These are phyloP conservation scores for Erpetoichthys calabaricus DNA, from an alignment of 2,797 vertebrate species.

Conservation along the genomic window DNA sequence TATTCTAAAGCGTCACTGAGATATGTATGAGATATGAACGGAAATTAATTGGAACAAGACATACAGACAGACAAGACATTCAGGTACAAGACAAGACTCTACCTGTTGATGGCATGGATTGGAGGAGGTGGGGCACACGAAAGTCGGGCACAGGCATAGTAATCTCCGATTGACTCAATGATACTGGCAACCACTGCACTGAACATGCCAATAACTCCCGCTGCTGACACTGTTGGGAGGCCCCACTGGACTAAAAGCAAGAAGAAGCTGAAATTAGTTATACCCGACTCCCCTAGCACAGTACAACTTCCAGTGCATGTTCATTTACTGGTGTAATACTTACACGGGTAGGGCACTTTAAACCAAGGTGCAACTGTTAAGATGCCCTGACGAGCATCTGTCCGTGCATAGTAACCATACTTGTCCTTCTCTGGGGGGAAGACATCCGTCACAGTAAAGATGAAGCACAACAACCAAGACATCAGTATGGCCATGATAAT, in stretches of 20 bases:
- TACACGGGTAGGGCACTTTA: conserved; percentile 91
- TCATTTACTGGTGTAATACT: conserved; percentile 33
- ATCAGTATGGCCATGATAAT: conserved; percentile 94
- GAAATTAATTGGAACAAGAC: too few relatives aligned
- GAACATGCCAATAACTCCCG: conserved; percentile 92
- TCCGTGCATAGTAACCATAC: conserved; percentile 87
- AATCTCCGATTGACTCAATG: conserved; percentile 93
- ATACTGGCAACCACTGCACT: conserved; percentile 91
- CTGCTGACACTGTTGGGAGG: conserved; percentile 73
- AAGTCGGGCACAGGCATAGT: conserved; percentile 86
- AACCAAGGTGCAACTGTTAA: conserved; percentile 85
- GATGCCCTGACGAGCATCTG: conserved; percentile 79
- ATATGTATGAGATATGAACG: too few relatives aligned
- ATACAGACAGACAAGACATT: too few relatives aligned
- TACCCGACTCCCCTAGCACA: too few relatives aligned
- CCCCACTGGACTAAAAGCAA: conserved; percentile 82
- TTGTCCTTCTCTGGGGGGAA: conserved; percentile 79
- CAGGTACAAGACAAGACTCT: background rate
- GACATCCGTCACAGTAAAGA: conserved; percentile 88
- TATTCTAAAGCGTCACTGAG: too few relatives aligned
- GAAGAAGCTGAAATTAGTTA: conserved; percentile 8
- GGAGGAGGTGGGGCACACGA: conserved; percentile 87
- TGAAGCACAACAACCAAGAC: conserved; percentile 90
- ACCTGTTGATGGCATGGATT: conserved; percentile 93
- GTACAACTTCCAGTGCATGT: too few relatives aligned